Evolutionary conservation across 2,113 vertebrate species (phyloP), one percentile per base, ranked within the genome.

Genomic region (Oceanites oceanicus): DNA sequence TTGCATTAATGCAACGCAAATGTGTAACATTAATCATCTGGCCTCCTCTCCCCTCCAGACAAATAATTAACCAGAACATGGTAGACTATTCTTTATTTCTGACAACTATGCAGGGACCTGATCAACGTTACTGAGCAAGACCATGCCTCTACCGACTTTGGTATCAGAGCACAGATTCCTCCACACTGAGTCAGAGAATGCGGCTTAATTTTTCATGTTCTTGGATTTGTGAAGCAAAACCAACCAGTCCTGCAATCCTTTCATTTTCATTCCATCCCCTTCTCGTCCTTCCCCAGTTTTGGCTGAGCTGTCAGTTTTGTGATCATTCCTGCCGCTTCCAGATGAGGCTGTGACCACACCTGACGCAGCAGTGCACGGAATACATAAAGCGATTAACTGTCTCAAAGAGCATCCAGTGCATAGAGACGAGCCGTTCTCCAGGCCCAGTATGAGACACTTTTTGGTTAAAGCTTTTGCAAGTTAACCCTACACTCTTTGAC

Each of bases 311-410:
- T 15, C 56, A 9, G 30, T 40, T 61, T 75, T 22, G 47, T 17
- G 34, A n/a, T 27, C 2, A 1, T 4, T 65, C 23, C n/a, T 38
- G 50, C 19, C 4, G 1, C 36, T 58, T 71, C 63, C 40, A 52
- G 36, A 13, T 38, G 20, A 61, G n/a, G 26, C 38, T 18, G 32
- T 2, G 16, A 42, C 52, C 8, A 19, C 40, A 34, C 13, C 40
- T 22, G 10, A 40, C 0, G 0, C 38, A 55, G 40, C n/a, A 49
- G 13, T 1, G 5, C 44, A 32, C 15, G 30, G 67, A 78, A 62
- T 30, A 14, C 30, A 10, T 19, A 16, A 26, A 55, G 23, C 0
- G 0, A 59, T 29, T 34, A 30, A 36, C 32, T 26, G 44, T 6
- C 62, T 36, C 63, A 38, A 36, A 76, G 52, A 61, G 5, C 20